Base-by-base conservation (phyloP, 2,888 invertebrate species). In the Lissocephala sabroskyi region DNA sequence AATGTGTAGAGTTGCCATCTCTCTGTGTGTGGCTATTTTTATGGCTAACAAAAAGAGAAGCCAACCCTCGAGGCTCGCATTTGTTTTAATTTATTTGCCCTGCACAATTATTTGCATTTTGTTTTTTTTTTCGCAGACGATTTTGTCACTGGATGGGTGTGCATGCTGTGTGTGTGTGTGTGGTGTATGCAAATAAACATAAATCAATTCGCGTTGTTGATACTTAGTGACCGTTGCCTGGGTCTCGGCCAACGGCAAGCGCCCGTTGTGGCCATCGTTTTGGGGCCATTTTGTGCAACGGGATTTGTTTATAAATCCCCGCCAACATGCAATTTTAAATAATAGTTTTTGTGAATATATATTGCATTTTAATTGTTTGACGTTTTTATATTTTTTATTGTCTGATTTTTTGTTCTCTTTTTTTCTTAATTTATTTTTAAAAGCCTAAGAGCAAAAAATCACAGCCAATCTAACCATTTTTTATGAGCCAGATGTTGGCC, bases 271-370 rank as follows among this genome's bases (percentile, higher is more conserved):
- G n/a, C 23, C 7, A 7, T 23, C 23, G 2, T 6, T 33, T 13
- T 13, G n/a, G 13, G 14, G 7, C 33, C 13, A 33, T 7, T 2
- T 33, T 33, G 50, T 61, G 56, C 73, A 71, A 53, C 45, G 73
- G 62, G 65, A 67, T 76, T 68, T 68, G 57, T 71, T 61, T 63
- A 74, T 74, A 74, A 77, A 77, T 70, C 66, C 51, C 39, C 61
- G 53, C 62, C 51, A 59, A 66, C 47, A 52, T 52, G 39, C 46
- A 55, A 45, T 54, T 53, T 62, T 53, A 70, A 70, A 71, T 68
- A 77, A 70, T 74, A 59, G 65, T 54, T 58, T 54, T n/a, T 54
- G 48, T 52, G 49, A 28, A 41, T 45, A 52, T 64, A 56, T 73
- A 68, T 68, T 73, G 73, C 68, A 53, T 76, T 68, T 68, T 68